Evolutionary conservation across 2,888 invertebrate species (phyloP).

Genomic region (Exephanes ischioxanthus): DNA sequence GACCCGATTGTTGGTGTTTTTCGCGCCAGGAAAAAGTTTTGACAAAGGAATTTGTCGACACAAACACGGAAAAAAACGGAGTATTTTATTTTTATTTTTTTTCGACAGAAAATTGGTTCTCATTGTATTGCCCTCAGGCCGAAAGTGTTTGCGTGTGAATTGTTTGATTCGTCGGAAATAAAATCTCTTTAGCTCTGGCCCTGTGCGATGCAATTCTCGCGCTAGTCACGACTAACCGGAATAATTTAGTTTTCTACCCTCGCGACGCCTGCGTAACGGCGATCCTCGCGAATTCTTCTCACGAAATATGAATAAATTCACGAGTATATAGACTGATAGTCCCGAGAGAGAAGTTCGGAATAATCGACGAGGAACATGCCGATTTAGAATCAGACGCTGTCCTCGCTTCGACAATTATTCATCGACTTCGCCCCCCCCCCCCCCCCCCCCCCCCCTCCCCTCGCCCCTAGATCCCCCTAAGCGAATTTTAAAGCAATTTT

Average conservation of each 20-base stretch:
- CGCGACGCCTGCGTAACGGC: neutral
- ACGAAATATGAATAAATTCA: constrained; percentile 62
- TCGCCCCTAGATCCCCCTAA: neutral
- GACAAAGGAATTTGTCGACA: neutral
- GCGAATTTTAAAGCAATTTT: constrained; percentile 11
- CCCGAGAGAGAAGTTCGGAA: constrained; percentile 24
- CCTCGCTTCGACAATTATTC: constrained; percentile 24
- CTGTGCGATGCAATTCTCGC: neutral
- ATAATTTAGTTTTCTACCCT: constrained; percentile 50
- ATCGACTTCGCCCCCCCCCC: neutral
- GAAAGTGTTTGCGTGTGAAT: constrained; percentile 43
- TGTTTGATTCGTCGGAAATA: constrained; percentile 44
- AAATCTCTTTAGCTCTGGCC: neutral
- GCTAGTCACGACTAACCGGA: constrained; percentile 2
- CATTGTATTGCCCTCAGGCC: neutral
- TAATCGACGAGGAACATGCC: constrained; percentile 21
- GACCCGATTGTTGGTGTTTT: neutral
- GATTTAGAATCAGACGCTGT: constrained; percentile 45
- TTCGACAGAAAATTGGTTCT: neutral
- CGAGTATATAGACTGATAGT: constrained; percentile 30
- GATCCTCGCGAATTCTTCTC: constrained; percentile 47
- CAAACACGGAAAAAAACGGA: neutral
- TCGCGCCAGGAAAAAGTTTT: neutral
- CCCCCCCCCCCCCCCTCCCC: no score
- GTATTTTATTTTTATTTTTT: neutral